Evolutionary conservation across 92 coral and sea anemone genomes (phyloP), one percentile per base, ranked within the genome.

Genomic region (Epizoanthus ramosus): DNA sequence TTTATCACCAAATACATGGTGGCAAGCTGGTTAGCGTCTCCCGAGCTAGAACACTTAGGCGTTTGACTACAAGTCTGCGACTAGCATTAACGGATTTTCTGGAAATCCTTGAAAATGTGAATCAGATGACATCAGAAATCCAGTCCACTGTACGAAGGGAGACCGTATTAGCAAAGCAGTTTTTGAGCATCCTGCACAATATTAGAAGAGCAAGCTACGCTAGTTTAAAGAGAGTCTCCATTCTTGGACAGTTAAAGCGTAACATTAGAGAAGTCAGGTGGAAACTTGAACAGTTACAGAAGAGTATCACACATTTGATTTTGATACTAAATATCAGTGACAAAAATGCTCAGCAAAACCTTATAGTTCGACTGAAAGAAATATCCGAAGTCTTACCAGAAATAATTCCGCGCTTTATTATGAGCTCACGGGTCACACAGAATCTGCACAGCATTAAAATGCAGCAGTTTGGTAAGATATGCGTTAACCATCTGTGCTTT

Each of bases 1-100:
- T 91, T 33, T 72, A 83, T 61, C 74, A 83, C 68, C 74, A 68
- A 25, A 65, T 88, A 2, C 19, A 28, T 14, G 92, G 94, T 41
- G 87, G 94, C 6, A 84, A 63, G 66, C 82, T 74, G 54, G 65
- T 80, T 66, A 77, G 79, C 15, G 65, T 90, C 16, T 45, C 52
- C 25, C 68, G 72, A 74, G 53, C 16, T 1, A 17, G 66, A n/a
- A 58, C 57, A 16, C 21, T 82, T 19, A 18, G 35, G 52, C 65
- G 79, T 39, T 68, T 43, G 41, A 65, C 54, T 8, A 31, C 52
- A 33, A 24, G 18, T 28, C 64, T 70, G 16, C 16, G 54, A 47
- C 57, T 43, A 4, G 17, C 72, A n/a, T 1, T 68, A 28, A 74
- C 66, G 13, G 63, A 70, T 21, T 25, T 82, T 5, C 13, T 52